Percentiles rank a stretch among this genome's conserved stretches.
Evolutionary conservation across 2,113 vertebrate genomes (phyloP).

Genomic region (Eurystomus gularis): DNA sequence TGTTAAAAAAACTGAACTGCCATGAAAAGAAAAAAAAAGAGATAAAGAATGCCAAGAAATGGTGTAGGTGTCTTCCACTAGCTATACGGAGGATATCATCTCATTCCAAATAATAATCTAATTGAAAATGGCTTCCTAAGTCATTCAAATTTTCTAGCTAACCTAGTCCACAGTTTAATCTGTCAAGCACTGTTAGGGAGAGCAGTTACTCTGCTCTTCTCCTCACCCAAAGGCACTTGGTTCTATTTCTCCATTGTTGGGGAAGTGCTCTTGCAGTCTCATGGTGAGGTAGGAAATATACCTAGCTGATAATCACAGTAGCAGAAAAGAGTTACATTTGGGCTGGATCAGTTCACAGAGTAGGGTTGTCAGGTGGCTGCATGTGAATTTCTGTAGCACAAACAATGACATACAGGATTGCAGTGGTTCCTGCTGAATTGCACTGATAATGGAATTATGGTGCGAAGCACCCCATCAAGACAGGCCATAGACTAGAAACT

Average conservation of each 20-base stretch:
- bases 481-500: neutral
- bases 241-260: neutral
- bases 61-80: neutral
- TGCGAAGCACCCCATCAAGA: neutral
- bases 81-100: neutral
- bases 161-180: neutral
- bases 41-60: neutral
- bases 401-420: neutral
- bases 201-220: neutral
- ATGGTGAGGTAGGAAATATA: fast-evolving
- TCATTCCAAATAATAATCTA: neutral
- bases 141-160: neutral
- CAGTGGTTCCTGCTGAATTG: neutral
- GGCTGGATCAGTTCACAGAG: neutral
- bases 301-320: neutral
- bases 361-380: neutral
- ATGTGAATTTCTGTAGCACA: neutral
- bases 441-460: neutral
- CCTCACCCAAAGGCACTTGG: neutral
- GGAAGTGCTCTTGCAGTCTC: neutral
- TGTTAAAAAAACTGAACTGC: slow-evolving; percentile 39
- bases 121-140: neutral
- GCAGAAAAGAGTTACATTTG: neutral
- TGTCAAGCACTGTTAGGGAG: neutral
- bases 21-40: neutral